Percentiles rank a stretch among this genome's conserved stretches.
phyloP scores from a whole-genome alignment of 1,140 invertebrate genomes.

The Bombus sylvicola region DNA sequence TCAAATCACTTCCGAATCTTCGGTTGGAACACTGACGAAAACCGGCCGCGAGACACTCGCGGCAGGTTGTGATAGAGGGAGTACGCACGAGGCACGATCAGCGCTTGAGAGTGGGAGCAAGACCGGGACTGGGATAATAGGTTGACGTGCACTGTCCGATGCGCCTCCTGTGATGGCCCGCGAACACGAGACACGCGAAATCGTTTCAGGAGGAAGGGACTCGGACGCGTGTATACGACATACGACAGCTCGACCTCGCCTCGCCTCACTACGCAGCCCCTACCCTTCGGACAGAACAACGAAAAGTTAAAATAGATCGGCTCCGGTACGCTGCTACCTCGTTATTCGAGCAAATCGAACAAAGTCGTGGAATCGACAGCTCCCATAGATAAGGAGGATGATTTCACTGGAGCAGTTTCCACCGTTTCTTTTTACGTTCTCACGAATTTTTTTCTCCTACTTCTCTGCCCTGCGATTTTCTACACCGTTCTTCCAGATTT shows the following conservation, averaged over 20 bases:
- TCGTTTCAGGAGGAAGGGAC: constrained; percentile 46
- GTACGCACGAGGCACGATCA: constrained; percentile 48
- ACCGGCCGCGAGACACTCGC: constrained; percentile 47
- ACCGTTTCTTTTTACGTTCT: not conserved
- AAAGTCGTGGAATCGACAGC: constrained; percentile 35
- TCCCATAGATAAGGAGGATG: constrained; percentile 28
- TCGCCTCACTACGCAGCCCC: constrained; percentile 39
- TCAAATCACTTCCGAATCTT: constrained; percentile 29
- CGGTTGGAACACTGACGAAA: constrained; percentile 29
- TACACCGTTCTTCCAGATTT: not conserved
- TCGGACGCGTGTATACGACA: constrained; percentile 53
- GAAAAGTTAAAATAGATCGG: constrained; percentile 69
- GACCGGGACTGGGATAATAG: constrained; percentile 42
- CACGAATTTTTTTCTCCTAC: not conserved
- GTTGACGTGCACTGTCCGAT: constrained; percentile 51
- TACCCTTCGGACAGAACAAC: constrained; percentile 40
- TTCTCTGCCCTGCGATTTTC: not conserved
- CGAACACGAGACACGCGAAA: constrained; percentile 57
- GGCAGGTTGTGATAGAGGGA: constrained; percentile 43
- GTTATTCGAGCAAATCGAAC: constrained; percentile 28
- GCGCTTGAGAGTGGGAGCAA: constrained; percentile 39
- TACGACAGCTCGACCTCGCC: constrained; percentile 58
- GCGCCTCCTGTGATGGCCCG: constrained; percentile 45
- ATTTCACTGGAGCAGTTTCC: not conserved
- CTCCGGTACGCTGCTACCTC: constrained; percentile 29